These are phyloP conservation scores for Phalera bucephala DNA, from an alignment of 2,888 invertebrate species.

Conservation along the genomic window DNA sequence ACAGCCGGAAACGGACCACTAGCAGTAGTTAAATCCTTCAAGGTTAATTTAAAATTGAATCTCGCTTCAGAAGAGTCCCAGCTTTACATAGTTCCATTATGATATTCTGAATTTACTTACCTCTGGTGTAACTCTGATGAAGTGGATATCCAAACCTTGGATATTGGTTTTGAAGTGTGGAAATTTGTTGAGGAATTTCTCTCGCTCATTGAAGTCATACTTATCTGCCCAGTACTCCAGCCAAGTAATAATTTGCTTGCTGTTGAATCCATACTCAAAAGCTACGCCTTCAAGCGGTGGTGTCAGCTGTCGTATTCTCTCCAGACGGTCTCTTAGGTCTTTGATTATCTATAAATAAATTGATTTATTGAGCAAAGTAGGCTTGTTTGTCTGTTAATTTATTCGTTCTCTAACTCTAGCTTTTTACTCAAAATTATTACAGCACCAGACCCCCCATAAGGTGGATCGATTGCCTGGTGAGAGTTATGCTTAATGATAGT, in stretches of 20 bases:
- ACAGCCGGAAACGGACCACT: too few species aligned
- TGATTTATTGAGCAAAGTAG: neutral
- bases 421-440: too few species aligned
- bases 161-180: slow-evolving; percentile 91
- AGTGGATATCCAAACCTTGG: slow-evolving; percentile 86
- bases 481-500: too few species aligned
- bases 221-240: slow-evolving; percentile 90
- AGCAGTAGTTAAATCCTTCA: too few species aligned
- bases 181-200: slow-evolving; percentile 86
- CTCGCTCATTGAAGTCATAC: slow-evolving; percentile 85
- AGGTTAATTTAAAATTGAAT: too few species aligned
- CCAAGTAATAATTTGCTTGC: slow-evolving; percentile 84
- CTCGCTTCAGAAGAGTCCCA: too few species aligned
- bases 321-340: slow-evolving; percentile 55
- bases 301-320: slow-evolving; percentile 47
- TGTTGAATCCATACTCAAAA: slow-evolving; percentile 93
- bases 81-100: too few species aligned
- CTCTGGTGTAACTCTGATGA: slow-evolving; percentile 76
- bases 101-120: slow-evolving; percentile 32
- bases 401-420: too few species aligned
- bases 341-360: slow-evolving; percentile 46
- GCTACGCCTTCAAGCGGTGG: slow-evolving; percentile 86
- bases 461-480: too few species aligned
- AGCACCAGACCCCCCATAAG: too few species aligned
- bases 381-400: too few species aligned